Base-by-base conservation (phyloP, 2,888 invertebrate species). In the Leptinotarsa haldemani region DNA sequence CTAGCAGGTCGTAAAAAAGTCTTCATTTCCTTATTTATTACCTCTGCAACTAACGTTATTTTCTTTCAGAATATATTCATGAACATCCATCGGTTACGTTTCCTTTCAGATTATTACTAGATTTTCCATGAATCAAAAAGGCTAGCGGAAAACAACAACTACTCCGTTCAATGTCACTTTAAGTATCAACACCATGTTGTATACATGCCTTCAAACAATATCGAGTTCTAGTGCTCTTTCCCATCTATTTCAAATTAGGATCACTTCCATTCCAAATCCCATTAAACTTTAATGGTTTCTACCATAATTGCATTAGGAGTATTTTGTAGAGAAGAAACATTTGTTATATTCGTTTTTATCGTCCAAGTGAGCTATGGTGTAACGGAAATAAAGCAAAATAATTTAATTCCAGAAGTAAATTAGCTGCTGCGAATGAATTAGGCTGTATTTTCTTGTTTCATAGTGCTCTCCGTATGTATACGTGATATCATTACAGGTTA, bases 241-340 rank as follows among this genome's bases (percentile, higher is more conserved):
- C 15, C 22, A 53, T 46, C 46, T 53, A 68, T 56, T 56, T 13
- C 15, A 15, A 68, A 68, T 68, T 68, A 68, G 56, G 53, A 46
- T 46, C 53, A 56, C 56, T 68, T 72, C 70, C 72, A 70, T 75
- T 52, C 52, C 61, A 75, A 79, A 79, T 78, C 79, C 77, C 73
- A 79, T 79, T 79, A 79, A 30, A 73, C 70, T 77, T 74, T 71
- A 73, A 77, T 74, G 77, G 79, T 75, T 79, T 76, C 77, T 20
- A 71, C 65, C 53, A 63, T 78, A 78, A 78, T 78, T 77, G 71
- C 73, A 70, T 76, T 78, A 77, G 67, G 48, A 61, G 61, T 69
- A 65, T 53, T 69, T 58, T n/a, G 50, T 71, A 61, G 47, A 53
- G 64, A 58, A 77, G 73, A 73, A 74, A 73, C 73, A 50, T 67